phyloP scores from a whole-genome alignment of 2,797 vertebrate genomes.

The Strix occidentalis region DNA sequence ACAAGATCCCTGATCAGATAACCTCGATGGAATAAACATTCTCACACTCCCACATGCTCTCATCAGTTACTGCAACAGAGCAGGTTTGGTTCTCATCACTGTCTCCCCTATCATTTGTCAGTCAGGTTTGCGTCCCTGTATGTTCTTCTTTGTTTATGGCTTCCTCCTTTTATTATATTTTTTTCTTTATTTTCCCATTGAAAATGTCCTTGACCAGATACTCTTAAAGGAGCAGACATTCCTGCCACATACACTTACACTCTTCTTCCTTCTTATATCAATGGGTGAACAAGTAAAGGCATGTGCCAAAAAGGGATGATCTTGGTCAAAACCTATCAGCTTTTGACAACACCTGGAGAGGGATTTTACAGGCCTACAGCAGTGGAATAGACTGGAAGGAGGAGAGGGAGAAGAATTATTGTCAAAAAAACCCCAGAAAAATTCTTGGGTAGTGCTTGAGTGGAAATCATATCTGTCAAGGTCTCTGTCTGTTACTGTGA shows the following conservation, averaged over 20 bases:
- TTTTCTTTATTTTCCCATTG: background rate
- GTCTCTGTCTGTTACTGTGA: background rate
- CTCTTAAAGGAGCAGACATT: background rate
- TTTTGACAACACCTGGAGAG: background rate
- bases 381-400: background rate
- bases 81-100: background rate
- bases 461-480: background rate
- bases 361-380: background rate
- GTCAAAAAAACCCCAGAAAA: background rate
- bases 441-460: background rate
- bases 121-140: background rate
- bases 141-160: background rate
- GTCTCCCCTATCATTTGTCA: background rate
- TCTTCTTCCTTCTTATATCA: background rate
- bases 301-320: background rate
- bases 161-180: background rate
- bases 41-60: background rate
- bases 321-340: background rate
- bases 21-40: background rate
- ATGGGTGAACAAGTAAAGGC: background rate
- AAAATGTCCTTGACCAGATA: background rate
- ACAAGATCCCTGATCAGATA: background rate
- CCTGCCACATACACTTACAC: background rate
- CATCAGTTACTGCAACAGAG: background rate
- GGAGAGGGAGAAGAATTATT: background rate